Base-by-base conservation (phyloP, 1,140 invertebrate species). In the Pseudomyrmex sp. region DNA sequence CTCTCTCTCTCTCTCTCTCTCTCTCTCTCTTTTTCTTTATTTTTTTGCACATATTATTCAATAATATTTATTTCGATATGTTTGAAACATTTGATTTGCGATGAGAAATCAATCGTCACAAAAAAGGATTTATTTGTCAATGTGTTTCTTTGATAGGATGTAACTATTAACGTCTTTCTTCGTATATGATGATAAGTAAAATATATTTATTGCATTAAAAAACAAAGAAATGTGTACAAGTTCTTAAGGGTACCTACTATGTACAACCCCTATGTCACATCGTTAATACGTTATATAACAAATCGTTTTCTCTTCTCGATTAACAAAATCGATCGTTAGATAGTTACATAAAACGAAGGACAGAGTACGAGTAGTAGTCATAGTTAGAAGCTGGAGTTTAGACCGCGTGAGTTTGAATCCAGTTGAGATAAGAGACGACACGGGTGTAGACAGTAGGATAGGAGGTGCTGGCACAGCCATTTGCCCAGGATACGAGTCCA, bases 401-500 rank as follows among this genome's bases (percentile, higher is more conserved):
- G 13, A 35, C 44, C 1, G 74, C 23, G 7, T 87, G 18, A 68
- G 26, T 2, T 10, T 72, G 1, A 20, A 91, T 90, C 90, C 90
- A 91, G 10, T 84, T 58, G 1, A 88, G 8, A 18, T 69, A 87
- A 50, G 83, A 82, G 1, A 86, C 58, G 1, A 94, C 92, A 20
- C 92, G 80, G 0, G 93, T 94, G 82, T 94, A 95, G 12, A 95
- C 93, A 1, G 93, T 91, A 0, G 94, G 93, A 44, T 88, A 91
- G 0, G 89, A 50, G 0, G 50, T 58, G 1, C 85, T 80, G 0
- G 89, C 95, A 87, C 95, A 95, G 15, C 92, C 89, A 4, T 94
- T 94, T 0, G 84, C 86, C 94, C 94, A 95, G 5, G 94, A 95
- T 4, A 95, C 94, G 3, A 95, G 85, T 12, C 95, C 95, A 18